Evolutionary conservation across 2,888 invertebrate genomes (phyloP).

Genomic region (Acrobasis consociella): DNA sequence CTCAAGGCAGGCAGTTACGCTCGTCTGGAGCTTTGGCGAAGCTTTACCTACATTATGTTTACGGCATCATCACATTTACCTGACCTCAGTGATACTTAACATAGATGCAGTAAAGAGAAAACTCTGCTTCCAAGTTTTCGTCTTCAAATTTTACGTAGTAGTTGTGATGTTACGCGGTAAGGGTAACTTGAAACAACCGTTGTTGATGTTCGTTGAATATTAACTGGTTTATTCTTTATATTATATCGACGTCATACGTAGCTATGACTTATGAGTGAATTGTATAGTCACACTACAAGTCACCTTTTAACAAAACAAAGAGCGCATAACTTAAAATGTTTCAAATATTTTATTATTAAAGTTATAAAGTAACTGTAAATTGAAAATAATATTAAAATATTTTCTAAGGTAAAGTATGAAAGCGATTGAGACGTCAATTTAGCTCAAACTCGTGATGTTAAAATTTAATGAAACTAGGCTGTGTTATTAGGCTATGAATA

Average conservation of each 20-base stretch:
- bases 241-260: no score
- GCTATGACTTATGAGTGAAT: no score
- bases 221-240: no score
- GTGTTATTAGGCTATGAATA: not conserved
- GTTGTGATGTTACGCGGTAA: no score
- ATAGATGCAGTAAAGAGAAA: constrained; percentile 1
- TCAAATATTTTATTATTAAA: no score
- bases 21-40: not conserved
- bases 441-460: not conserved
- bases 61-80: constrained; percentile 12
- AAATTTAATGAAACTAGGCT: not conserved
- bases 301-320: not conserved
- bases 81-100: constrained; percentile 14
- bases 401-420: not conserved
- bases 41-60: constrained; percentile 23
- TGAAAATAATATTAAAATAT: not conserved
- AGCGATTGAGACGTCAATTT: not conserved
- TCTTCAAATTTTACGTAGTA: not conserved
- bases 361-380: not conserved
- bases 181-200: no score
- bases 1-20: constrained; percentile 20
- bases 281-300: no score
- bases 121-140: not conserved
- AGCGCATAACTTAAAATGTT: no score
- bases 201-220: no score